These are phyloP conservation scores for Geotrypetes seraphini DNA, from an alignment of 2,797 vertebrate genomes.

Conservation along the genomic window DNA sequence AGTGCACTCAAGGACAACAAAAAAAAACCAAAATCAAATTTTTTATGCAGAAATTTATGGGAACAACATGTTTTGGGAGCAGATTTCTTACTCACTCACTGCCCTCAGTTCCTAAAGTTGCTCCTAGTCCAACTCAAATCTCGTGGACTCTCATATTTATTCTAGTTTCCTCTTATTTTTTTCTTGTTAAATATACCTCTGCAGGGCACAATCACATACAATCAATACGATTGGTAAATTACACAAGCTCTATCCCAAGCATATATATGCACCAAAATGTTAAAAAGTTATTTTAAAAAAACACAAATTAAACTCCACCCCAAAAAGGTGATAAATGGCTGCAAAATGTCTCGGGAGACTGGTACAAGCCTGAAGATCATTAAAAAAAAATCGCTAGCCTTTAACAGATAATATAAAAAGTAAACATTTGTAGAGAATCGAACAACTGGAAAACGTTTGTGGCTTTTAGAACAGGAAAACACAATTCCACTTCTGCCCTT, in stretches of 20 bases:
- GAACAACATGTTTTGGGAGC: constrained; percentile 18
- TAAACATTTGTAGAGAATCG: constrained; percentile 31
- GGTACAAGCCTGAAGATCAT: constrained; percentile 51
- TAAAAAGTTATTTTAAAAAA: constrained; percentile 58
- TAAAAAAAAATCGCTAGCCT: constrained; percentile 36
- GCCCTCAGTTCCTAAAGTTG: constrained; percentile 29
- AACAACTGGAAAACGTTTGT: constrained; percentile 48
- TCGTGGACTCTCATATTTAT: constrained; percentile 48
- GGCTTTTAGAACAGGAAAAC: constrained; percentile 3
- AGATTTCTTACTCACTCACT: constrained; percentile 19
- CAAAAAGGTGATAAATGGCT: constrained; percentile 75
- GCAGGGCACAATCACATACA: constrained; percentile 70
- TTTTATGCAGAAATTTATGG: constrained; percentile 13
- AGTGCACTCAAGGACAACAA: neutral
- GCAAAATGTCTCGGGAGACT: constrained; percentile 75
- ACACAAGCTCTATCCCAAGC: constrained; percentile 79
- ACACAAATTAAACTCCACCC: constrained; percentile 63
- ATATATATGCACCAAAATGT: constrained; percentile 60
- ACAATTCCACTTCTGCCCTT: neutral
- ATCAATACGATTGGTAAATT: constrained; percentile 80
- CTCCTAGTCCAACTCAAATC: constrained; percentile 41
- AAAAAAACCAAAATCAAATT: neutral
- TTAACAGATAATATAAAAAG: constrained; percentile 16
- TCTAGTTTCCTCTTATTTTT: constrained; percentile 31
- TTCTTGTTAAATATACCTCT: constrained; percentile 65